Evolutionary conservation across 2,113 vertebrate species (phyloP).

Genomic region (Lanius ludovicianus): DNA sequence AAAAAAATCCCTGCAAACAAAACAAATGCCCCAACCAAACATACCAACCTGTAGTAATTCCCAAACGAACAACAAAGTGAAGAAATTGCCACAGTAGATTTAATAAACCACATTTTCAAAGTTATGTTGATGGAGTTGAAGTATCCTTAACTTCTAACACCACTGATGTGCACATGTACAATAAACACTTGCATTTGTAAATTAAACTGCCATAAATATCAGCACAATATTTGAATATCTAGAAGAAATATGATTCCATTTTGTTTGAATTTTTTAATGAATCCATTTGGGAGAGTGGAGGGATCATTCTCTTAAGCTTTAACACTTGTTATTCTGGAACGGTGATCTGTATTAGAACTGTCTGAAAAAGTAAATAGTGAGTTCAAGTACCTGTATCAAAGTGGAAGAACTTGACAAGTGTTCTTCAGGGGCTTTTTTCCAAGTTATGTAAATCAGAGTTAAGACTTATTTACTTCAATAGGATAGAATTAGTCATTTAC

Average conservation of each 20-base stretch:
- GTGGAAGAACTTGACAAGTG: background rate
- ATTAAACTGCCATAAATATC: background rate
- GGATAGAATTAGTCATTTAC: background rate
- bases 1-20: too few species aligned
- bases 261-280: background rate
- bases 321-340: background rate
- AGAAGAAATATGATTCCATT: background rate
- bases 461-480: background rate
- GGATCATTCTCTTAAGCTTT: background rate
- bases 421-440: background rate
- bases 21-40: fast-evolving
- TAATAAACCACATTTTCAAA: background rate
- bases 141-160: background rate
- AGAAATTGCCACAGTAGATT: background rate
- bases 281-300: background rate
- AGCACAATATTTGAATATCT: background rate
- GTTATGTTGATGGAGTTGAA: background rate
- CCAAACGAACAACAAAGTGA: background rate
- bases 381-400: background rate
- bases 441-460: background rate
- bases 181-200: background rate
- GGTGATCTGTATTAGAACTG: background rate
- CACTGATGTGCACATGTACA: background rate
- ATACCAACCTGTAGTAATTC: background rate
- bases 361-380: background rate